Evolutionary conservation across 2,888 invertebrate genomes (phyloP), one percentile per base, ranked within the genome.

Genomic region (Gerris lacustris): DNA sequence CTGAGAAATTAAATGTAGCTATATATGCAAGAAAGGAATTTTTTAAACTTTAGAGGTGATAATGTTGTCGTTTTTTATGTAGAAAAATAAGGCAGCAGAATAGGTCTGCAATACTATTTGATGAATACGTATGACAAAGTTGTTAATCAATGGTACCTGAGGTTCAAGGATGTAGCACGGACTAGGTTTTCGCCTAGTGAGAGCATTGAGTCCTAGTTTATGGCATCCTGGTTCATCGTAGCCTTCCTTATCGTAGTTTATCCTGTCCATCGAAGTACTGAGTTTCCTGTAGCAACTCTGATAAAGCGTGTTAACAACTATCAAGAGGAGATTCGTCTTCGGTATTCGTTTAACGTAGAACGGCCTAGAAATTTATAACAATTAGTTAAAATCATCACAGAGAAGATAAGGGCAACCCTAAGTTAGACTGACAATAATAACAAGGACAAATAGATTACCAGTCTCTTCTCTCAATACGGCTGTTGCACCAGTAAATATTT

Each of bases 141-240:
- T 31, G 31, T 2, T 31, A 31, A 31, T 2, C 4, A 31, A 31
- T 31, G 4, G 55, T 80, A 89, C 89, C 82, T 86, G 82, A 63
- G 87, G 86, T 81, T 92, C 88, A 76, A 88, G 87, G 69, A 91
- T 90, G 78, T 84, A 92, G 79, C 92, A 92, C 71, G 88, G 90
- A 72, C 87, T 86, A 44, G 91, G 83, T 72, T 87, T 83, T 74
- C 91, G 81, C 47, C 91, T 82, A 5, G 84, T 83, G 74, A 91
- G 82, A 71, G 84, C 83, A 75, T 89, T 90, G 75, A 92, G 81
- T 72, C 87, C 83, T 70, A 90, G 81, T 79, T 92, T 92, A 77
- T 92, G 88, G 78, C 92, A 92, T 0, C 76, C 75, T 45, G 75
- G 75, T 45, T 74, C 72, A 64, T 90, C 88, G 76, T 86, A 85